Percentiles rank a stretch among this genome's conserved stretches.
Conservation (phyloP, 2,797 vertebrate species). For the Myotis vivesi region DNA sequence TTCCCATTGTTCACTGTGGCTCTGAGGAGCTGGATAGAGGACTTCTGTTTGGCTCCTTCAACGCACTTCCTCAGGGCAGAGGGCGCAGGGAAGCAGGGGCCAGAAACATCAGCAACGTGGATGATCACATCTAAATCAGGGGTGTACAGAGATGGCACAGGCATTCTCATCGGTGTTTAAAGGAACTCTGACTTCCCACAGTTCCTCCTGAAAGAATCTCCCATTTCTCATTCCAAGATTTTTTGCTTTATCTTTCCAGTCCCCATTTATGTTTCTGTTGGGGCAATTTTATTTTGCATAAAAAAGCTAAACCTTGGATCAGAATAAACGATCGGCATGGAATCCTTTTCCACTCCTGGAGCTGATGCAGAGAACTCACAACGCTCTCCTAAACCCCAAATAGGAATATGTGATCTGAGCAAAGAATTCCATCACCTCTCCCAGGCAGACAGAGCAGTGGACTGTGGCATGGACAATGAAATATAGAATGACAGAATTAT, state of each 20-base stretch:
- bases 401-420: background rate
- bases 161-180: background rate
- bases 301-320: background rate
- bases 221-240: background rate
- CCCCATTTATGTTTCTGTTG: background rate
- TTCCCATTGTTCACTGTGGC: background rate
- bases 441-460: background rate
- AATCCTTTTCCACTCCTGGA: background rate
- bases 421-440: constrained; percentile 19
- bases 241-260: background rate
- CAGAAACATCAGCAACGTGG: background rate
- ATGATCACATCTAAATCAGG: background rate
- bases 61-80: background rate
- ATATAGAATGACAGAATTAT: background rate
- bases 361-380: background rate
- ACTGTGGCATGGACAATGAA: background rate
- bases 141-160: background rate
- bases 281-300: background rate
- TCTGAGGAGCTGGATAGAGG: background rate
- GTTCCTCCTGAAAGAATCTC: background rate
- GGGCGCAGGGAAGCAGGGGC: background rate
- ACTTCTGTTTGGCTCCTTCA: background rate
- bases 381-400: background rate
- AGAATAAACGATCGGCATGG: background rate
- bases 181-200: background rate